Base-by-base conservation (phyloP, 1,140 invertebrate species). In the Hesperophylax magnus region DNA sequence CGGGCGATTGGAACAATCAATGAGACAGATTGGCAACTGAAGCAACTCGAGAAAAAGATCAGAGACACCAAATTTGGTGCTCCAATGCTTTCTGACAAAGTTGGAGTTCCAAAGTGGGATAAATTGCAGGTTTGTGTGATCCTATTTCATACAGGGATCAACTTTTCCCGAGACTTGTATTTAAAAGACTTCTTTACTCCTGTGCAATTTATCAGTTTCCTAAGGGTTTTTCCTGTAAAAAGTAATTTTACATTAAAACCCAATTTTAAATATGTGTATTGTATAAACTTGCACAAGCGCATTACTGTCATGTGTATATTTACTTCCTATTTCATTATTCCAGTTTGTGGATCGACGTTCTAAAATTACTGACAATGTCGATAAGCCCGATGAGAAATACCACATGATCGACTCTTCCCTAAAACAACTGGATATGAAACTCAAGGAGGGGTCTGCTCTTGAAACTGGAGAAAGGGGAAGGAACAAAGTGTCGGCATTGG, bases 31-130 rank as follows among this genome's bases (percentile, higher is more conserved):
- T 98, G 97, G 97, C 97, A 98, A 88, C 93, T 98, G 4, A 95
- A 96, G 82, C 93, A 96, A 87, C 96, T 98, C 27, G 96, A 97
- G 85, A 95, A 96, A 85, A 97, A 98, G 89, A 97, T 97, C 8
- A 92, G 95, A 85, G 94, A 97, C 87, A 97, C 95, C 84, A 94
- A 95, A 87, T 91, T 95, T 85, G 93, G 94, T 20, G 91, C 93
- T 82, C 90, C 92, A 3, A 88, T 91, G 2, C 91, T 91, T 18
- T 92, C 92, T 84, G 93, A 93, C 18, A 92, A 94, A 24, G 95
- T 97, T 85, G 94, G 94, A 86, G 96, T 97, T 27, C 96, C 96
- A 53, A 97, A 96, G 86, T 97, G 96, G 96, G 97, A 95, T 88
- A 92, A 93, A 84, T 95, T 97, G 86, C 95, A 95, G 87, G 92